These are phyloP conservation scores for Hapalemur alaotrensis DNA, from an alignment of 2,797 vertebrate genomes.

Conservation along the genomic window DNA sequence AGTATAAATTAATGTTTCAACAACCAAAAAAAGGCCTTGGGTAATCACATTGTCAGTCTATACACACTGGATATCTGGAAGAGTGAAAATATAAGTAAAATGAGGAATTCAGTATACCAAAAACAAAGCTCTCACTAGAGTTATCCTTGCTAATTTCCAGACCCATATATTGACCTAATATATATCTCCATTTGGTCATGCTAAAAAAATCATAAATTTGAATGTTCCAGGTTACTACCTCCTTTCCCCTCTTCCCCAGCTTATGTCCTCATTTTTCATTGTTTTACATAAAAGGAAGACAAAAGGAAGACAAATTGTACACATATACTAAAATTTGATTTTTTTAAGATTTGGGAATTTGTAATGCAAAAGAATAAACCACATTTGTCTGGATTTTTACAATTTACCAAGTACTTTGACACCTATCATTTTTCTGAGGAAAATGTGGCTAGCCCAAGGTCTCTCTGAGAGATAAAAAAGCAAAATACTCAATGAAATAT, in stretches of 20 bases:
- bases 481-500: background rate
- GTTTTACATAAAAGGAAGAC: background rate
- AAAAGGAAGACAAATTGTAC: background rate
- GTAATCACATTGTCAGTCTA: background rate
- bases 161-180: background rate
- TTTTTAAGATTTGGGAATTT: background rate
- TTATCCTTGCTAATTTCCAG: background rate
- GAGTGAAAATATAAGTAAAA: background rate
- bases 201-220: background rate
- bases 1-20: background rate
- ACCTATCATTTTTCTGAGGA: background rate
- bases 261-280: background rate
- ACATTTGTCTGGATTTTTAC: background rate
- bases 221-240: background rate
- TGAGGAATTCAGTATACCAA: background rate
- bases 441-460: background rate
- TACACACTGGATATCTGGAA: background rate
- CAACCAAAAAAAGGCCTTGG: background rate
- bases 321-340: background rate
- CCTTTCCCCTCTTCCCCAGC: background rate
- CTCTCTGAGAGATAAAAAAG: background rate
- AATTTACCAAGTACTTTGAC: background rate
- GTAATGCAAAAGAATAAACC: background rate
- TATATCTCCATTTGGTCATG: background rate
- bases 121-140: background rate